These are phyloP conservation scores for Oikopleura dioica DNA, from an alignment of 23 tunicate species.

Conservation along the genomic window DNA sequence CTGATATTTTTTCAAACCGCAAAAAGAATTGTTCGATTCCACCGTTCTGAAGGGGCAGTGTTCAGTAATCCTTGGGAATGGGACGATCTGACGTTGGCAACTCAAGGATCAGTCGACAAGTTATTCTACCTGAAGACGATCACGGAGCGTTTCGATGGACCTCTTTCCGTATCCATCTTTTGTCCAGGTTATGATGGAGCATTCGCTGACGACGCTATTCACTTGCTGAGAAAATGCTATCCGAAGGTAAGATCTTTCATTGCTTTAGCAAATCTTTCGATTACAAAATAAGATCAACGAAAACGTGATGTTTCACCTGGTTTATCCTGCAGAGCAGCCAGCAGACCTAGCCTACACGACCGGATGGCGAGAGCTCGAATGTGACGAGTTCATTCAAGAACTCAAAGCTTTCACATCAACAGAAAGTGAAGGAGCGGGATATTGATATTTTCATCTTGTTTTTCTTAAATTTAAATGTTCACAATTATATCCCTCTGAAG, in stretches of 20 bases:
- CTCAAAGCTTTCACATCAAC: not conserved
- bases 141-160: conserved; percentile 31
- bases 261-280: not conserved
- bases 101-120: conserved; percentile 54
- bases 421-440: too few relatives aligned
- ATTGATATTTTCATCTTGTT: not conserved
- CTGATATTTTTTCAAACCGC: too few relatives aligned
- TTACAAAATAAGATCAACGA: not conserved
- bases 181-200: conserved; percentile 12
- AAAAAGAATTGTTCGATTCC: not conserved
- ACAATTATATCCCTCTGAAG: conserved; percentile 21
- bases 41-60: conserved; percentile 12
- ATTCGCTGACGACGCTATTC: conserved; percentile 18
- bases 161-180: conserved; percentile 42
- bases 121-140: conserved; percentile 30
- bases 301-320: conserved; percentile 22
- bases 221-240: conserved; percentile 20
- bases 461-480: not conserved
- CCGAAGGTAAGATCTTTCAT: not conserved
- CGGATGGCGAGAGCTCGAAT: not conserved
- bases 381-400: not conserved
- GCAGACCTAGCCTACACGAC: not conserved
- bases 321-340: conserved; percentile 18
- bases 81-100: conserved; percentile 43
- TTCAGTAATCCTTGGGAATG: too few relatives aligned